Conservation (phyloP, 2,797 vertebrate species). For the Myioborus miniatus region DNA sequence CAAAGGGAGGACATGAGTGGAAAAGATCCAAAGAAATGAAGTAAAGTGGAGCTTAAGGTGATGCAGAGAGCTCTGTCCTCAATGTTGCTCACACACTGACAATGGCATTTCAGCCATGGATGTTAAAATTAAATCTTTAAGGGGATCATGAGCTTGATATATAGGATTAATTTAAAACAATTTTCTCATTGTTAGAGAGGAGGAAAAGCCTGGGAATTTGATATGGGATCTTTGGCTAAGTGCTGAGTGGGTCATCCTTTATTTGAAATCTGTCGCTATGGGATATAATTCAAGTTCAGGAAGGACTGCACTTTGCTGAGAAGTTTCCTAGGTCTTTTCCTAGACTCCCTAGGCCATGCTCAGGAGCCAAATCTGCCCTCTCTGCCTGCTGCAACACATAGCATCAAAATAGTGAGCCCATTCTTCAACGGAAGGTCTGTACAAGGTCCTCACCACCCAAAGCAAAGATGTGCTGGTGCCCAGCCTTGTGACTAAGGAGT, state of each 20-base stretch:
- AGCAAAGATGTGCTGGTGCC: background rate
- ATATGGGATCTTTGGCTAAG: rapidly evolving
- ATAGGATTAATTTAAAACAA: background rate
- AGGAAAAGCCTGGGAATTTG: background rate
- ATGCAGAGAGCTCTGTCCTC: background rate
- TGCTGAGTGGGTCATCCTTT: background rate
- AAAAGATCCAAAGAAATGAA: background rate
- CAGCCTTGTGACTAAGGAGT: background rate
- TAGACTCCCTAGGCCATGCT: background rate
- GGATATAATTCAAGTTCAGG: background rate
- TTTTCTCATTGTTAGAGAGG: background rate
- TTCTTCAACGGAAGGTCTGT: background rate
- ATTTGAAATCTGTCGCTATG: background rate
- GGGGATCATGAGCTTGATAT: background rate
- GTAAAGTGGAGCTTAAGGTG: background rate
- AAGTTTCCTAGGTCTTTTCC: background rate
- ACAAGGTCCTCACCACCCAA: background rate
- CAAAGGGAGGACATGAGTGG: rapidly evolving
- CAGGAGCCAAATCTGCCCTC: rapidly evolving
- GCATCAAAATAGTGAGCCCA: rapidly evolving
- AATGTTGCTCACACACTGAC: background rate
- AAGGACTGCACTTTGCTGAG: background rate
- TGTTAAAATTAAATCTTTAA: background rate
- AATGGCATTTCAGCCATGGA: background rate
- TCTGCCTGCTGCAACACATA: rapidly evolving